phyloP scores from a whole-genome alignment of 1,140 invertebrate genomes.

The Penaeus indicus region DNA sequence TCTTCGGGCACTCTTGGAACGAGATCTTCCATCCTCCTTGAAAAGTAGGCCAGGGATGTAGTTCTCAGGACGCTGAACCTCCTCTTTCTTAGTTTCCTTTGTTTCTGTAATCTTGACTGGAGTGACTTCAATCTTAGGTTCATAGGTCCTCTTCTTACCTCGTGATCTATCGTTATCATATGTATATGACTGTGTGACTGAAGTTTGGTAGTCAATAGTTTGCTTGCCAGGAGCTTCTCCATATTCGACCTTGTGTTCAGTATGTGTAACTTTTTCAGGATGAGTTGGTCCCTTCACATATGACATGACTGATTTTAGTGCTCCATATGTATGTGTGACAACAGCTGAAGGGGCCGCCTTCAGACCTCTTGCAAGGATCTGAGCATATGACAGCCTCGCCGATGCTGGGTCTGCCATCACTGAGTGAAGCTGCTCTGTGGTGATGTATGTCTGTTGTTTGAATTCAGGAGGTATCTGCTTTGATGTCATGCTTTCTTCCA shows the following conservation, averaged over 20 bases:
- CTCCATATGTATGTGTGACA: slow-evolving; percentile 56
- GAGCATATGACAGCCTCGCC: slow-evolving; percentile 78
- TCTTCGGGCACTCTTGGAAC: slow-evolving; percentile 63
- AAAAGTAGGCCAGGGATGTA: slow-evolving; percentile 65
- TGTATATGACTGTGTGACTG: background rate
- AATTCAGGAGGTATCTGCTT: slow-evolving; percentile 6
- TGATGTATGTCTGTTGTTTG: background rate
- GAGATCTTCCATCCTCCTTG: slow-evolving; percentile 54
- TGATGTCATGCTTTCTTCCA: background rate
- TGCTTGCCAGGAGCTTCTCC: slow-evolving; percentile 1
- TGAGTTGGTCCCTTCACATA: slow-evolving; percentile 65
- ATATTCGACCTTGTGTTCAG: slow-evolving; percentile 25
- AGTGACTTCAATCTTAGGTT: slow-evolving; percentile 54
- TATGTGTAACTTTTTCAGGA: slow-evolving; percentile 12
- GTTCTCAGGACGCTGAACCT: slow-evolving; percentile 33
- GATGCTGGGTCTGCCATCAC: background rate
- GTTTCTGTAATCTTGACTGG: slow-evolving; percentile 31
- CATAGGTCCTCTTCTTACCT: slow-evolving; percentile 50
- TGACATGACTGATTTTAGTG: slow-evolving; percentile 74
- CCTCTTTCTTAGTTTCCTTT: slow-evolving; percentile 33
- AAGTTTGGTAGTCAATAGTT: background rate
- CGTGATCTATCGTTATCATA: slow-evolving; percentile 38
- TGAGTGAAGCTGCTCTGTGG: background rate
- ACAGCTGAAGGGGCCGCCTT: slow-evolving; percentile 70
- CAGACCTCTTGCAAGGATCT: slow-evolving; percentile 80